Evolutionary conservation across 64 coral and sea anemone species (phyloP).

Genomic region (Cladopsammia gracilis): DNA sequence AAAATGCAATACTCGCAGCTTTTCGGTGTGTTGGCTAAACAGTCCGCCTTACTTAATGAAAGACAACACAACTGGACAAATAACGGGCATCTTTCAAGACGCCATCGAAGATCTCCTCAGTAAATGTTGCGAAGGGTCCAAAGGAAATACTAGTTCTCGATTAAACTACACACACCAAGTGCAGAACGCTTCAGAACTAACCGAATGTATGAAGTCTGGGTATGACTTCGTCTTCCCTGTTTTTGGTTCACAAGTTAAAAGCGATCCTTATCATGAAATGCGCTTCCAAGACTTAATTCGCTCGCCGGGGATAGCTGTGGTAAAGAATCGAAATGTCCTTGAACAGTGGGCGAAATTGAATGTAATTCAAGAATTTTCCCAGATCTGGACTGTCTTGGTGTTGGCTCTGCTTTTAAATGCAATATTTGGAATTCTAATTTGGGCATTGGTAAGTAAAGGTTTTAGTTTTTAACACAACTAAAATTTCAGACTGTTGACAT

Average conservation of each 20-base stretch:
- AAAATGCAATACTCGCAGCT: not conserved
- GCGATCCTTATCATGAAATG: not conserved
- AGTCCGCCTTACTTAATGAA: conserved; percentile 7
- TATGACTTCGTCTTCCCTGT: conserved; percentile 4
- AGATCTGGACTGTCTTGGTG: conserved; percentile 7
- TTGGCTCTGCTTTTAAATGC: conserved; percentile 15
- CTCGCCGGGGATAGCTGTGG: conserved; percentile 23
- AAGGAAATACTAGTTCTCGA: not conserved
- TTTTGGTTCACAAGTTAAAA: not conserved
- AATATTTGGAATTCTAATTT: conserved; percentile 39
- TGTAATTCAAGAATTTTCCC: not conserved
- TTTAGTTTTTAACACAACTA: no score
- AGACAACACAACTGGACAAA: not conserved
- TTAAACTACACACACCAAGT: conserved; percentile 5
- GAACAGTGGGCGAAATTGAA: not conserved
- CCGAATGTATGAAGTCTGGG: not conserved
- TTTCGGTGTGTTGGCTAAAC: not conserved
- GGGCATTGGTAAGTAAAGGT: conserved; percentile 6
- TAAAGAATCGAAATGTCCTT: not conserved
- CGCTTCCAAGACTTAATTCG: not conserved
- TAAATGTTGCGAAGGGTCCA: not conserved
- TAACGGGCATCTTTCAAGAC: not conserved
- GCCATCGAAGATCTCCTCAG: not conserved
- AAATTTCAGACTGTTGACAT: no score
- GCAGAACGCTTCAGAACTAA: not conserved